Evolutionary conservation across 2,113 vertebrate species (phyloP).

Genomic region (Cochlearius cochlearius): DNA sequence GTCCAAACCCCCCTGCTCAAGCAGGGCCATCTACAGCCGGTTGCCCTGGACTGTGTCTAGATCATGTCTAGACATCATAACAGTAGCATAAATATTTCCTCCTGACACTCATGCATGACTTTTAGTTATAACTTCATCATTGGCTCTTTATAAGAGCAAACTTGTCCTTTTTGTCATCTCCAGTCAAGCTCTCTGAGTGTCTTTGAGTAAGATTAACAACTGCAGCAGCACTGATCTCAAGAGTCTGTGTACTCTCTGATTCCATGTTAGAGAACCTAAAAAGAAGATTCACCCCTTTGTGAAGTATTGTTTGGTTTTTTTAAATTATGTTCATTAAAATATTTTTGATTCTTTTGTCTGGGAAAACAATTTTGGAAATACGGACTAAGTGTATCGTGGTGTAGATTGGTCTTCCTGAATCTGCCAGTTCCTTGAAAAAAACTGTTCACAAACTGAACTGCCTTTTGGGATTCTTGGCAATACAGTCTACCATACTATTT

Average conservation of each 20-base stretch:
- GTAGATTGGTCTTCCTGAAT: not conserved
- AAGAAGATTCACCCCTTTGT: not conserved
- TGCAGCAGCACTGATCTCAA: not conserved
- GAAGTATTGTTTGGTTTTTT: not conserved
- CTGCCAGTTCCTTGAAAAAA: not conserved
- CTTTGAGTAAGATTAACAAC: not conserved
- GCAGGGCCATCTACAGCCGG: not conserved
- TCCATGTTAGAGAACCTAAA: not conserved
- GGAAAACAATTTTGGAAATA: not conserved
- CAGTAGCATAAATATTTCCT: not conserved
- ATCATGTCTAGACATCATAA: not conserved
- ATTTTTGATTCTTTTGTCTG: not conserved
- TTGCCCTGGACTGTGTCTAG: not conserved
- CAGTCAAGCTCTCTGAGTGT: not conserved
- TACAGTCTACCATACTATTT: not conserved
- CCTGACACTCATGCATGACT: not conserved
- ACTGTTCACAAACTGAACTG: not conserved
- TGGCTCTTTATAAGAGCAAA: not conserved
- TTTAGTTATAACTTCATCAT: not conserved
- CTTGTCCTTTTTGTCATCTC: not conserved
- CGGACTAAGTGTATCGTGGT: not conserved
- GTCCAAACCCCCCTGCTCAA: not conserved
- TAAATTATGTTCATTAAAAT: not conserved
- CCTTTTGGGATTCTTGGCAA: not conserved
- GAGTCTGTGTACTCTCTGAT: not conserved